Evolutionary conservation across 2,113 vertebrate genomes (phyloP).

Genomic region (Hippoglossus stenolepis): DNA sequence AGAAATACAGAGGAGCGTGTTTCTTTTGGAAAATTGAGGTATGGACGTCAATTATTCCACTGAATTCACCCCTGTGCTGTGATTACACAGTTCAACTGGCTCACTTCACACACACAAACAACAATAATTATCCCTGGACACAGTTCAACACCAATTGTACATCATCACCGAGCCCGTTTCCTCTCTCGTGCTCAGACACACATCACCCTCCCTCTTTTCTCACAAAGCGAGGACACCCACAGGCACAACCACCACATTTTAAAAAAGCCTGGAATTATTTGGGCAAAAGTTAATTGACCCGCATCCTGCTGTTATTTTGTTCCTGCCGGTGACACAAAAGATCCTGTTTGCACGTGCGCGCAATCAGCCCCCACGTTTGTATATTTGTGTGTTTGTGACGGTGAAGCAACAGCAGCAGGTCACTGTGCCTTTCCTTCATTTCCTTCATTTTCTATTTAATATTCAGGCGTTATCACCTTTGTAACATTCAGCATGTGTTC

Average conservation of each 20-base stretch:
- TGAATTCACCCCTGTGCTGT: constrained; percentile 43
- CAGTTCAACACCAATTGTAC: constrained; percentile 45
- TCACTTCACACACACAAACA: constrained; percentile 17
- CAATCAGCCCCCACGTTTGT: no score
- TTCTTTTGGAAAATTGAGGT: constrained; percentile 38
- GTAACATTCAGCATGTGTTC: no score
- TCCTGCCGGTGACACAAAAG: constrained; percentile 40
- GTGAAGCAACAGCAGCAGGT: no score
- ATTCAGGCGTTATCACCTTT: no score
- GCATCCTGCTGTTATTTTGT: constrained; percentile 47
- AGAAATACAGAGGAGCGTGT: constrained; percentile 8
- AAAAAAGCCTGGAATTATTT: constrained; percentile 60
- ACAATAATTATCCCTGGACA: constrained; percentile 52
- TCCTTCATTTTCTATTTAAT: no score
- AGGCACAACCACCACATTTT: constrained; percentile 37
- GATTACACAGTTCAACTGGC: constrained; percentile 58
- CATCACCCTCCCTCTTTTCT: not conserved
- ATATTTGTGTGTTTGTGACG: no score
- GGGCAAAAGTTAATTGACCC: constrained; percentile 67
- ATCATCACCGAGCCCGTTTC: constrained; percentile 32
- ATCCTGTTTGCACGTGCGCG: constrained; percentile 3
- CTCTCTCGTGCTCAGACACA: constrained; percentile 6
- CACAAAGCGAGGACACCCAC: constrained; percentile 34
- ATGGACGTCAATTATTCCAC: constrained; percentile 32
- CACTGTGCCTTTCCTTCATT: no score